Evolutionary conservation across 1,140 invertebrate species (phyloP).

Genomic region (Dysdera silvatica): DNA sequence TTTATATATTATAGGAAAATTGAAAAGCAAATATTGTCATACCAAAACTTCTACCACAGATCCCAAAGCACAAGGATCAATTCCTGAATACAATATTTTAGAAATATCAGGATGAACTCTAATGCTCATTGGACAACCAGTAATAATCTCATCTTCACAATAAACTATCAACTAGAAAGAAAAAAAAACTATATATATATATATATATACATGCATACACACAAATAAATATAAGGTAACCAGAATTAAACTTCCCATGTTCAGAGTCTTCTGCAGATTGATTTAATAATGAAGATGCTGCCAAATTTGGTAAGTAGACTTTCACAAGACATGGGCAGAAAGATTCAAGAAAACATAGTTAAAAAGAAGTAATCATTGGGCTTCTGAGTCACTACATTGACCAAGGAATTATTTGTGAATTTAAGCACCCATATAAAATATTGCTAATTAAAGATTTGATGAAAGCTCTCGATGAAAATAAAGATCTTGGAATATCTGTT

Average conservation of each 20-base stretch:
- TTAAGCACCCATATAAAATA: no score
- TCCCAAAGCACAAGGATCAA: slow-evolving; percentile 34
- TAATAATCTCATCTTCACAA: slow-evolving; percentile 25
- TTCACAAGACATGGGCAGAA: no score
- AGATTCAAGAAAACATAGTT: no score
- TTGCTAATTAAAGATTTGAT: no score
- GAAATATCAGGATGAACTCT: slow-evolving; percentile 33
- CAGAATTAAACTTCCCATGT: not conserved
- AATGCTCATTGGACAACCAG: slow-evolving; percentile 26
- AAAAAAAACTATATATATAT: not conserved
- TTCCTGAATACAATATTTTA: slow-evolving; percentile 32
- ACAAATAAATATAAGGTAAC: no score
- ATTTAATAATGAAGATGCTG: no score
- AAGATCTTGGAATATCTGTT: no score
- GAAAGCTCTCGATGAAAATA: no score
- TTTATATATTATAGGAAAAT: not conserved
- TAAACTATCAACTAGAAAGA: slow-evolving; percentile 23
- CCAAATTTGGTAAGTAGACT: no score
- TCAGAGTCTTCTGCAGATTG: not conserved
- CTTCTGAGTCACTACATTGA: no score
- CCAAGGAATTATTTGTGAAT: no score
- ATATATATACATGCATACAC: not conserved
- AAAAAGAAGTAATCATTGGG: no score
- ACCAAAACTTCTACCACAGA: slow-evolving; percentile 37
- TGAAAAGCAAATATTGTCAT: slow-evolving; percentile 11